A percentile compares a stretch with the other conserved stretches of the same genome.
phyloP scores from a whole-genome alignment of 1,140 invertebrate species.

The Diabrotica virgifera region DNA sequence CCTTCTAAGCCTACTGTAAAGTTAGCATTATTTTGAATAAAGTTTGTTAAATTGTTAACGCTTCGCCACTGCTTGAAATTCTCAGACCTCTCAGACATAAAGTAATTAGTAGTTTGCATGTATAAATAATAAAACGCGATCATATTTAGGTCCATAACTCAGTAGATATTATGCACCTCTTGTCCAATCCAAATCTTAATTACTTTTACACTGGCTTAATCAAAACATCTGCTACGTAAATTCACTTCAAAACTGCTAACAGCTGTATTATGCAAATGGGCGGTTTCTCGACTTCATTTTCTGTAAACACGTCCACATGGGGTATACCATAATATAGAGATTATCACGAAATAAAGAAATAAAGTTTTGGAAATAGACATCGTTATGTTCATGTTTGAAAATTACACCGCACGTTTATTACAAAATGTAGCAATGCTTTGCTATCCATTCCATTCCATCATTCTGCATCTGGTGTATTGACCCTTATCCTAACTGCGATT shows the following conservation, averaged over 20 bases:
- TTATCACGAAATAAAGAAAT: too few relatives aligned
- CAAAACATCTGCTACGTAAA: conserved; percentile 39
- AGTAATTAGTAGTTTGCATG: conserved; percentile 39
- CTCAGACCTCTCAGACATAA: conserved; percentile 15
- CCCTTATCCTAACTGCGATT: too few relatives aligned
- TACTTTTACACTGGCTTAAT: conserved; percentile 37
- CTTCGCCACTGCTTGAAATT: conserved; percentile 1
- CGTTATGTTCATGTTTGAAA: too few relatives aligned
- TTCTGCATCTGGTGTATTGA: too few relatives aligned
- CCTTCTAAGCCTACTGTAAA: too few relatives aligned
- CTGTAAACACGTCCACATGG: conserved; percentile 3
- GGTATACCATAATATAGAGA: too few relatives aligned
- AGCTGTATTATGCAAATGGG: conserved; percentile 19
- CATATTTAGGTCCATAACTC: conserved; percentile 33
- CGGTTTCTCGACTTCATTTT: not conserved
- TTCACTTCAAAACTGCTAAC: conserved; percentile 22
- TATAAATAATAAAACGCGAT: conserved; percentile 34
- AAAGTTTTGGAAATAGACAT: too few relatives aligned
- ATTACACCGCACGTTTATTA: too few relatives aligned
- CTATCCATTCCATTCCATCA: too few relatives aligned
- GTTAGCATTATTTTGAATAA: too few relatives aligned
- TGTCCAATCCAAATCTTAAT: conserved; percentile 31
- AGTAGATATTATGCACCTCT: conserved; percentile 31
- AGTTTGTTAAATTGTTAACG: not conserved
- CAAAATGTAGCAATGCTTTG: too few relatives aligned